Evolutionary conservation across 1,140 invertebrate species (phyloP).

Genomic region (Heliconius himera): DNA sequence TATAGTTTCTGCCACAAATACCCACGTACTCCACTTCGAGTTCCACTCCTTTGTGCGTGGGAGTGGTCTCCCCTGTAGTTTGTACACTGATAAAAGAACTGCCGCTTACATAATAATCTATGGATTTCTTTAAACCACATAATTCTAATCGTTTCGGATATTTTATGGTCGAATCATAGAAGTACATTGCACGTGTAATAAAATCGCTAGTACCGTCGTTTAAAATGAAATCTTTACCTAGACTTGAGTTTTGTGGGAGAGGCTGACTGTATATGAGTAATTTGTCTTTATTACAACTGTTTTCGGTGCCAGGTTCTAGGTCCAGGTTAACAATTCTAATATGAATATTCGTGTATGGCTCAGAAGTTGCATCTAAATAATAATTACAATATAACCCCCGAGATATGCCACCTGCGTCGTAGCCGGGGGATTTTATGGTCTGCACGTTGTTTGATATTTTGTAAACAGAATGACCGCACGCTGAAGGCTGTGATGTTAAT

Average conservation of each 20-base stretch:
- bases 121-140: slow-evolving; percentile 58
- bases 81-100: slow-evolving; percentile 53
- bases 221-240: slow-evolving; percentile 57
- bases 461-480: slow-evolving; percentile 65
- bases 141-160: slow-evolving; percentile 54
- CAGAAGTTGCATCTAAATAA: slow-evolving; percentile 44
- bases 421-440: slow-evolving; percentile 76
- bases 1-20: slow-evolving; percentile 87
- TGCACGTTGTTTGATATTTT: slow-evolving; percentile 70
- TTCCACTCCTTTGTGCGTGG: slow-evolving; percentile 57
- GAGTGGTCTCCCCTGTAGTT: slow-evolving; percentile 50
- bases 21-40: slow-evolving; percentile 53
- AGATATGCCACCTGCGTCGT: slow-evolving; percentile 53
- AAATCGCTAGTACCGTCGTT: slow-evolving; percentile 45
- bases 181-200: slow-evolving; percentile 43
- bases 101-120: slow-evolving; percentile 59
- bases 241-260: slow-evolving; percentile 43
- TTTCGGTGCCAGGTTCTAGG: slow-evolving; percentile 44
- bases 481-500: slow-evolving; percentile 71
- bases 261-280: slow-evolving; percentile 50
- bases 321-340: slow-evolving; percentile 59
- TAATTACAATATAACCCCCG: slow-evolving; percentile 63
- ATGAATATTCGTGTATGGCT: slow-evolving; percentile 47
- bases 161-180: slow-evolving; percentile 47
- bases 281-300: slow-evolving; percentile 60